Percentiles rank a stretch among this genome's conserved stretches.
Evolutionary conservation across 2,113 vertebrate genomes (phyloP).

Genomic region (Emydura subglobosa): DNA sequence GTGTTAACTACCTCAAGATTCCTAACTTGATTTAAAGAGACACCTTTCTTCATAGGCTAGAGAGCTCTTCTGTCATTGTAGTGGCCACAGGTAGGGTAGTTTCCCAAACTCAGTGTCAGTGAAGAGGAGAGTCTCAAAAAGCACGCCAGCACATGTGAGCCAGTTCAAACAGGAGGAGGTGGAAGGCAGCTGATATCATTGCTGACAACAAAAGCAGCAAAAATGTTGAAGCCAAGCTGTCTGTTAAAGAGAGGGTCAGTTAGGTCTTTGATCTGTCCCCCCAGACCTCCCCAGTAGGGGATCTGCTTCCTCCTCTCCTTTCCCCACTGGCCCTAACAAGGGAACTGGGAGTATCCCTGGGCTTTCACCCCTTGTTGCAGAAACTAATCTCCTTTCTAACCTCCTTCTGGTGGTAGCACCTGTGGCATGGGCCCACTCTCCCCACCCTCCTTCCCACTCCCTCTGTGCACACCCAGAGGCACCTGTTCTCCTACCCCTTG

Average conservation of each 20-base stretch:
- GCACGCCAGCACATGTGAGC: neutral
- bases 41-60: neutral
- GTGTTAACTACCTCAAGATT: neutral
- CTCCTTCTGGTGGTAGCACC: neutral
- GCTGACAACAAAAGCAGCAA: neutral
- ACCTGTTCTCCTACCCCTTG: neutral
- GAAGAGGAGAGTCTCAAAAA: neutral
- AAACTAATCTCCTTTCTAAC: neutral
- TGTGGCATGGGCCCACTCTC: neutral
- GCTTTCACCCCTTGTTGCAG: neutral
- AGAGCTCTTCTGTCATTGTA: neutral
- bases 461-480: neutral
- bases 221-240: neutral
- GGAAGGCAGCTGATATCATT: neutral
- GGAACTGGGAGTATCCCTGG: neutral
- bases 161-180: neutral
- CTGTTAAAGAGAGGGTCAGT: neutral
- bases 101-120: neutral
- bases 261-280: neutral
- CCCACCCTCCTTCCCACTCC: neutral
- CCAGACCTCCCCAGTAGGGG: neutral
- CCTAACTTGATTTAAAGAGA: neutral
- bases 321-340: neutral
- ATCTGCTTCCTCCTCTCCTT: neutral
- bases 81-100: neutral